A percentile compares a stretch with the other conserved stretches of the same genome.
These are phyloP conservation scores for Malurus splendens DNA, from an alignment of 2,797 vertebrate species.

Conservation along the genomic window DNA sequence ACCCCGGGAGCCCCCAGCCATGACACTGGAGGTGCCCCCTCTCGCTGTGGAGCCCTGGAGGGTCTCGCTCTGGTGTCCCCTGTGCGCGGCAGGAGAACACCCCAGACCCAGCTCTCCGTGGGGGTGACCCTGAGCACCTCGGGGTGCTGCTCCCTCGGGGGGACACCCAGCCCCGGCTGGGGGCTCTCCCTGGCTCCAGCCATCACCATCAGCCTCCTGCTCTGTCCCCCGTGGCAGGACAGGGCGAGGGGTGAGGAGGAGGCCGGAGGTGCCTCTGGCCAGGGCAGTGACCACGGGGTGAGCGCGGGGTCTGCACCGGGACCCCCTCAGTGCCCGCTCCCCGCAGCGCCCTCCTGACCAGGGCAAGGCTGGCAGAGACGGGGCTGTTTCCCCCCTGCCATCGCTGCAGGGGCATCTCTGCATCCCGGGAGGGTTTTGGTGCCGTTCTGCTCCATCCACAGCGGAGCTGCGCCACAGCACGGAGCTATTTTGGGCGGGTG, in stretches of 20 bases:
- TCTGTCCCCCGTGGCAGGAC: fast-evolving
- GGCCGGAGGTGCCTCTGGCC: neutral
- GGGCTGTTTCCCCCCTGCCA: fast-evolving
- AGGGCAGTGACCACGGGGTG: fast-evolving
- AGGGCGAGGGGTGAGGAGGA: fast-evolving
- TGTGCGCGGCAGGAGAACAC: fast-evolving
- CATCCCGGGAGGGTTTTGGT: fast-evolving
- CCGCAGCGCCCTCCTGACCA: fast-evolving
- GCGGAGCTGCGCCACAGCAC: neutral
- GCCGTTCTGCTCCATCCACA: neutral
- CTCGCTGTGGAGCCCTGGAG: fast-evolving
- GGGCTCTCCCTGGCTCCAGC: neutral
- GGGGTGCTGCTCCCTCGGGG: neutral
- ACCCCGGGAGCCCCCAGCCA: fast-evolving
- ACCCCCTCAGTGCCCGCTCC: neutral
- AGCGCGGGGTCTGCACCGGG: neutral
- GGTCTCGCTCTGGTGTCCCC: neutral
- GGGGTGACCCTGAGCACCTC: neutral
- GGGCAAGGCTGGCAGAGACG: neutral
- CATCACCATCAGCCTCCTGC: fast-evolving
- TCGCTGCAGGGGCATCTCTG: fast-evolving
- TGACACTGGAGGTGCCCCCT: neutral
- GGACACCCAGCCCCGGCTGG: fast-evolving
- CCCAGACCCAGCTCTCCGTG: fast-evolving
- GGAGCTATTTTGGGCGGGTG: constrained; percentile 8